Percentiles rank a stretch among this genome's conserved stretches.
Conservation (phyloP, 2,113 vertebrate species). For the Acrocephalus arundinaceus region DNA sequence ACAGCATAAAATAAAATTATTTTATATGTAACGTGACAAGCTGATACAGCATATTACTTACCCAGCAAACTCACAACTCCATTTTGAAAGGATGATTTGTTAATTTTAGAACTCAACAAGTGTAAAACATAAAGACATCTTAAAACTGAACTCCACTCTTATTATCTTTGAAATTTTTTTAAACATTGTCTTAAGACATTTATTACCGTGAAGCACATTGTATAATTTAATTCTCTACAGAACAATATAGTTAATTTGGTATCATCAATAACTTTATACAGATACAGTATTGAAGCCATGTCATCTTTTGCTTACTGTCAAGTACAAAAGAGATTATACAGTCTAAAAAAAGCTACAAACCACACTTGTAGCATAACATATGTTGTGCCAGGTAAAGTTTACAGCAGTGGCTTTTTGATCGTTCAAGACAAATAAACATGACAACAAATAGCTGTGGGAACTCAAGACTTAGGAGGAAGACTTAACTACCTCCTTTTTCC, state of each 20-base stretch:
- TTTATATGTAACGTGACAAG: not conserved
- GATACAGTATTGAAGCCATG: slow-evolving; percentile 66
- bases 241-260: slow-evolving; percentile 71
- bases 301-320: slow-evolving; percentile 57
- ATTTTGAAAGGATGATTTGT: not conserved
- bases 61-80: not conserved
- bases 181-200: slow-evolving; percentile 61
- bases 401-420: slow-evolving; percentile 72
- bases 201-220: slow-evolving; percentile 62
- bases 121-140: not conserved
- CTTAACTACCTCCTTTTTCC: slow-evolving; percentile 94
- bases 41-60: not conserved
- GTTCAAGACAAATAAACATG: slow-evolving; percentile 49
- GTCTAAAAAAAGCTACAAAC: slow-evolving; percentile 69
- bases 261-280: slow-evolving; percentile 71
- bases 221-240: slow-evolving; percentile 77
- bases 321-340: slow-evolving; percentile 71
- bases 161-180: not conserved
- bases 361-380: slow-evolving; percentile 58
- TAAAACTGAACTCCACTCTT: not conserved
- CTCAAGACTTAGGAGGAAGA: not conserved
- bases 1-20: not conserved
- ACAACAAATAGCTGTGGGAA: slow-evolving; percentile 64
- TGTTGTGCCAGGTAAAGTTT: slow-evolving; percentile 56
- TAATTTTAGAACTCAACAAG: not conserved